Percentiles rank a stretch among this genome's conserved stretches.
phyloP scores from a whole-genome alignment of 2,888 invertebrate genomes.

The Catotricha subobsoleta region DNA sequence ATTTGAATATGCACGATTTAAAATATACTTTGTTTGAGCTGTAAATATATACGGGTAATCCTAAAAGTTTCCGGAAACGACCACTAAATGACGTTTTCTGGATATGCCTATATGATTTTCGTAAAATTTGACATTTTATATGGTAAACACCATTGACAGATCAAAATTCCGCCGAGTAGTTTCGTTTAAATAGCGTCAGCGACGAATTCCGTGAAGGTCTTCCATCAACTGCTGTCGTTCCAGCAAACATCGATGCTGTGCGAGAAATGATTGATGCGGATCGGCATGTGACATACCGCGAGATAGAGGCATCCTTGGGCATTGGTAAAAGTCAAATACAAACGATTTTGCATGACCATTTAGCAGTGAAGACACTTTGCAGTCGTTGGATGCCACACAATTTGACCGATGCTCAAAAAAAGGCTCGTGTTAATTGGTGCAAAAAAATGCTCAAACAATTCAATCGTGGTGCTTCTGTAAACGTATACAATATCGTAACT shows the following conservation, averaged over 20 bases:
- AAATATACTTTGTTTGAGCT: no score
- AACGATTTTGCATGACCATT: constrained; percentile 12
- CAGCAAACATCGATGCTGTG: constrained; percentile 16
- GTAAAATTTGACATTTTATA: no score
- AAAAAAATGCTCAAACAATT: constrained; percentile 14
- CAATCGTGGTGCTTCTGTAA: constrained; percentile 13
- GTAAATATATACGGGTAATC: no score
- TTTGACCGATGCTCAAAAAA: constrained; percentile 13
- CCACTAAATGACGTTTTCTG: no score
- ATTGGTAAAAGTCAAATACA: constrained; percentile 12
- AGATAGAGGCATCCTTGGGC: constrained; percentile 14
- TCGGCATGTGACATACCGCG: constrained; percentile 14
- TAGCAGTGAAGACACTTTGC: constrained; percentile 9
- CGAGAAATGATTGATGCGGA: constrained; percentile 16
- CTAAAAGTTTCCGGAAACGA: no score
- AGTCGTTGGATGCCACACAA: constrained; percentile 5
- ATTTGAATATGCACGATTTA: no score
- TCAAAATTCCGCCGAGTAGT: no score
- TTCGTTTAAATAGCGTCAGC: no score
- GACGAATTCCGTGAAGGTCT: constrained; percentile 13
- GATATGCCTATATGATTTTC: no score
- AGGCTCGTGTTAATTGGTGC: constrained; percentile 15
- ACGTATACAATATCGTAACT: no score
- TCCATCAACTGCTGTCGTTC: constrained; percentile 13
- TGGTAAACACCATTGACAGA: no score